phyloP scores from a whole-genome alignment of 2,888 invertebrate genomes.

The Drosophila mimetica region DNA sequence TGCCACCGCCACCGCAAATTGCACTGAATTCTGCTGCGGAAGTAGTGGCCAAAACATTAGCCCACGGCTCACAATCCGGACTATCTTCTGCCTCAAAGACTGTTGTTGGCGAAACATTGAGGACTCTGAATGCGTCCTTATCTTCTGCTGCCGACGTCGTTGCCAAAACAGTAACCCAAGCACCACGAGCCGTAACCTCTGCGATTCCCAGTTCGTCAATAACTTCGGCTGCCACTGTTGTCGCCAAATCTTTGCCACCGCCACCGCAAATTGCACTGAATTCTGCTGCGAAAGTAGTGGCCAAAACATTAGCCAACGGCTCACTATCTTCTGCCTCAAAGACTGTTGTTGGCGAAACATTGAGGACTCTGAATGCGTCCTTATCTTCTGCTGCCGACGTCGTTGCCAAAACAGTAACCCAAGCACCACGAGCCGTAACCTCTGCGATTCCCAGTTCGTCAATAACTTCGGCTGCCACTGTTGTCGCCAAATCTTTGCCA shows the following conservation, averaged over 20 bases:
- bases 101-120: not conserved
- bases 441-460: conserved; percentile 10
- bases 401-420: not conserved
- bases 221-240: not conserved
- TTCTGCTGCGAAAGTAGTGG: not conserved
- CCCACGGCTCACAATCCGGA: not conserved
- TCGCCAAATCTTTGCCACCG: not conserved
- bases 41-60: not conserved
- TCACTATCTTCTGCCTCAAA: not conserved
- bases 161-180: not conserved
- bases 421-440: not conserved
- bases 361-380: not conserved
- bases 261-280: not conserved
- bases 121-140: not conserved
- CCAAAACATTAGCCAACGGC: not conserved
- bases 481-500: not conserved
- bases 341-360: not conserved
- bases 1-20: not conserved
- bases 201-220: conserved; percentile 10
- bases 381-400: not conserved
- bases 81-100: not conserved
- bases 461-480: not conserved
- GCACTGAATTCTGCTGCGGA: not conserved
- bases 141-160: not conserved
- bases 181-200: not conserved